These are phyloP conservation scores for Eclectus roratus DNA, from an alignment of 2,113 vertebrate species.

Conservation along the genomic window DNA sequence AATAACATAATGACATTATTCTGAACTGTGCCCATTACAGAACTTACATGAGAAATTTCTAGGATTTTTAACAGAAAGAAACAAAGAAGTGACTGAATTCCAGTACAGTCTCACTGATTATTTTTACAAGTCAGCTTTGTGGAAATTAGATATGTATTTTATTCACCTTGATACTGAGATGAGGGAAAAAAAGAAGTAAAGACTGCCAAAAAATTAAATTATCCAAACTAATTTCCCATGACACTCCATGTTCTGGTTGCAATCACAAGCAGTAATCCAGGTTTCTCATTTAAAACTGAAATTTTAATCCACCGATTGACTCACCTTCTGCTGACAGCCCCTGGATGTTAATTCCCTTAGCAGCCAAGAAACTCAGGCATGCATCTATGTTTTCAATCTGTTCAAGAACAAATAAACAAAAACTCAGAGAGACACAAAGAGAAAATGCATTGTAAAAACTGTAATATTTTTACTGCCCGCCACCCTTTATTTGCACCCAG, in stretches of 20 bases:
- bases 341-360: slow-evolving; percentile 98
- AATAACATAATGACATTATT: neutral
- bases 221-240: neutral
- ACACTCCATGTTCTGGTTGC: neutral
- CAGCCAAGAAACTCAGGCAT: slow-evolving; percentile 97
- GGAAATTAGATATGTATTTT: neutral
- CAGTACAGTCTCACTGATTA: neutral
- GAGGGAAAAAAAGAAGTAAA: neutral
- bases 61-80: neutral
- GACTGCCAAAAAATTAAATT: neutral
- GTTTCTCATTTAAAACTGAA: neutral
- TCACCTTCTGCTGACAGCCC: slow-evolving; percentile 98
- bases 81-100: neutral
- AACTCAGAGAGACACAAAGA: neutral
- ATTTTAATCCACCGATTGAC: neutral
- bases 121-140: neutral
- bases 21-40: neutral
- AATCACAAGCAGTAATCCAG: neutral
- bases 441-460: neutral
- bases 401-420: neutral
- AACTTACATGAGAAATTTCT: neutral
- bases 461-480: neutral
- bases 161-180: neutral
- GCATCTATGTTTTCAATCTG: slow-evolving; percentile 98
- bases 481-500: neutral